Percentiles rank a stretch among this genome's conserved stretches.
Conservation (phyloP, 2,797 vertebrate species). For the Pachyuromys duprasi region DNA sequence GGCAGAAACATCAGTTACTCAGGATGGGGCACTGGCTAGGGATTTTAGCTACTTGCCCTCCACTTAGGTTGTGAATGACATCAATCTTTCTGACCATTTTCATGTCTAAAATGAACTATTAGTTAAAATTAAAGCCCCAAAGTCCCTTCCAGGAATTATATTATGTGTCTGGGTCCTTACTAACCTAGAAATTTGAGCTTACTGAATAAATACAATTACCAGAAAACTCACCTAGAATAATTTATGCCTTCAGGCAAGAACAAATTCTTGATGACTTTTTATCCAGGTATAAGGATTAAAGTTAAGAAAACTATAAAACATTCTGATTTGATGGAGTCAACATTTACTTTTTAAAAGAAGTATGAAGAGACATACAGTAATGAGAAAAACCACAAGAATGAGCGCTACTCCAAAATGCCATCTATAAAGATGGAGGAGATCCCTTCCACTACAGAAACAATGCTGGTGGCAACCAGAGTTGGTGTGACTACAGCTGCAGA, state of each 20-base stretch:
- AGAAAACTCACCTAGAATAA: constrained; percentile 26
- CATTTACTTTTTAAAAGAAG: constrained; percentile 58
- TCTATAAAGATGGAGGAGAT: constrained; percentile 50
- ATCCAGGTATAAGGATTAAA: constrained; percentile 49
- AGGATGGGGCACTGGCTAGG: neutral
- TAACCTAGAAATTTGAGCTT: constrained; percentile 38
- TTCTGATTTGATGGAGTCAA: constrained; percentile 65
- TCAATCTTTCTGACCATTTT: constrained; percentile 1
- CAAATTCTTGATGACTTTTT: constrained; percentile 53
- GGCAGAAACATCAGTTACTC: neutral
- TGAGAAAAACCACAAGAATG: constrained; percentile 64
- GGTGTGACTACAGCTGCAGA: neutral
- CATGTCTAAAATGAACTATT: constrained; percentile 22
- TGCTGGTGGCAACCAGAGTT: neutral
- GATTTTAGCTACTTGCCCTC: neutral
- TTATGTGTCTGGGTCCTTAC: constrained; percentile 38
- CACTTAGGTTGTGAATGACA: neutral
- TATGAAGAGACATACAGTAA: constrained; percentile 32
- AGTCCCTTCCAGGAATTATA: constrained; percentile 20
- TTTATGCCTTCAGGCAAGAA: neutral
- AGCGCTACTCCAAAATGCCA: constrained; percentile 36
- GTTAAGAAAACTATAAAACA: constrained; percentile 42
- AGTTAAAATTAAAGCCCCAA: constrained; percentile 22
- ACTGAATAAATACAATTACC: constrained; percentile 36
- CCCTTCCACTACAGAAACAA: constrained; percentile 21